Evolutionary conservation across 2,888 invertebrate species (phyloP).

Genomic region (Hypomecis atomaria): DNA sequence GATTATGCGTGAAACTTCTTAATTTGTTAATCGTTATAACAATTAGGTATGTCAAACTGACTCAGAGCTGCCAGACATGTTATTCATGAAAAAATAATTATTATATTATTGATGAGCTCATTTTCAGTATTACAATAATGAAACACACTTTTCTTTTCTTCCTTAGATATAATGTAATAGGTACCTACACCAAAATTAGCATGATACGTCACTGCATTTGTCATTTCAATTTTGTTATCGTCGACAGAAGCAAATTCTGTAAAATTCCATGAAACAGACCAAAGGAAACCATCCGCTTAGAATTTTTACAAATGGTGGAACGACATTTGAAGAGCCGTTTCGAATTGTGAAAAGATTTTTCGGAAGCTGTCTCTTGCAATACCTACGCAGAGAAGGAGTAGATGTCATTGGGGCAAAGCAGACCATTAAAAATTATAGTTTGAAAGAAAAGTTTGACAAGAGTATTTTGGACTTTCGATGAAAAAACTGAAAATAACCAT

Average conservation of each 20-base stretch:
- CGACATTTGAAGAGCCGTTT: constrained; percentile 15
- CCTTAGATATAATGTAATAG: not conserved
- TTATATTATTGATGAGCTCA: not conserved
- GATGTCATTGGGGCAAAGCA: constrained; percentile 10
- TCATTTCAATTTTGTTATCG: constrained; percentile 16
- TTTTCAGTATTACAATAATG: not conserved
- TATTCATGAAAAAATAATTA: not conserved
- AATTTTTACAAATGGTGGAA: constrained; percentile 9
- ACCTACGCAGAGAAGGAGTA: not conserved
- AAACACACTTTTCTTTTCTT: too few species aligned
- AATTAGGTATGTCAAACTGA: too few species aligned
- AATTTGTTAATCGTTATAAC: too few species aligned
- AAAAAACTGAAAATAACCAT: too few species aligned
- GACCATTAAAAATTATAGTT: not conserved
- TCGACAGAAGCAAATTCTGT: constrained; percentile 12
- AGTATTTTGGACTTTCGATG: too few species aligned
- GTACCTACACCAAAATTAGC: constrained; percentile 1
- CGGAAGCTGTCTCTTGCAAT: constrained; percentile 17
- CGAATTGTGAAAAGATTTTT: constrained; percentile 20
- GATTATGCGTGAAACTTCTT: too few species aligned
- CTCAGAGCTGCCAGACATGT: not conserved
- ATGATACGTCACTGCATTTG: constrained; percentile 12
- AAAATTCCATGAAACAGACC: constrained; percentile 32
- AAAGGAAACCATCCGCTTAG: constrained; percentile 19
- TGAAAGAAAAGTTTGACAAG: not conserved